phyloP scores from a whole-genome alignment of 2,113 vertebrate genomes.

The Bubo blakistoni region DNA sequence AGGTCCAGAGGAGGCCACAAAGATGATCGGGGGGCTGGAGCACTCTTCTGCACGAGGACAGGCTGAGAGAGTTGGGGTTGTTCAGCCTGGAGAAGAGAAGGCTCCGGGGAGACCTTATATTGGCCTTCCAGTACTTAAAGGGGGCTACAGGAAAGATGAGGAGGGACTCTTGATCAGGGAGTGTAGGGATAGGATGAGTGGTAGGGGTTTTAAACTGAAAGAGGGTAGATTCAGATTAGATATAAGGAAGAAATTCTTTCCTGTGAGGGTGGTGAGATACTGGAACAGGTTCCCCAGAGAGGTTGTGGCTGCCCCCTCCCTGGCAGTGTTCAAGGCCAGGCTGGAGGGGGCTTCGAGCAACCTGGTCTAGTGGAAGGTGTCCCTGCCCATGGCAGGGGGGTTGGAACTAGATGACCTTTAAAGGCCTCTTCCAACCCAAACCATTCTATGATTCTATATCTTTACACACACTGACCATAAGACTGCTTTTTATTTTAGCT shows the following conservation, averaged over 20 bases:
- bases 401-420: background rate
- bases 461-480: fast-evolving
- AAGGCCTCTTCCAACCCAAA: background rate
- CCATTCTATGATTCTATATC: background rate
- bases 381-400: background rate
- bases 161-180: background rate
- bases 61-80: background rate
- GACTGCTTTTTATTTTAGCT: no score
- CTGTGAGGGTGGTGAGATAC: background rate
- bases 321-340: background rate
- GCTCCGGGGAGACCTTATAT: fast-evolving
- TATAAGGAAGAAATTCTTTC: background rate
- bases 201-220: background rate
- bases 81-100: background rate
- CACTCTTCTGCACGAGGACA: background rate
- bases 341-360: fast-evolving
- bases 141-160: background rate
- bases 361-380: no score
- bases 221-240: background rate
- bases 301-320: background rate
- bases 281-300: background rate
- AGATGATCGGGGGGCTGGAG: background rate
- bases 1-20: background rate
- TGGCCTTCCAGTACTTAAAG: background rate
- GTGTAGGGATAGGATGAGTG: fast-evolving